Evolutionary conservation across 2,888 invertebrate species (phyloP), one percentile per base, ranked within the genome.

Genomic region (Trachelus troglodyta): DNA sequence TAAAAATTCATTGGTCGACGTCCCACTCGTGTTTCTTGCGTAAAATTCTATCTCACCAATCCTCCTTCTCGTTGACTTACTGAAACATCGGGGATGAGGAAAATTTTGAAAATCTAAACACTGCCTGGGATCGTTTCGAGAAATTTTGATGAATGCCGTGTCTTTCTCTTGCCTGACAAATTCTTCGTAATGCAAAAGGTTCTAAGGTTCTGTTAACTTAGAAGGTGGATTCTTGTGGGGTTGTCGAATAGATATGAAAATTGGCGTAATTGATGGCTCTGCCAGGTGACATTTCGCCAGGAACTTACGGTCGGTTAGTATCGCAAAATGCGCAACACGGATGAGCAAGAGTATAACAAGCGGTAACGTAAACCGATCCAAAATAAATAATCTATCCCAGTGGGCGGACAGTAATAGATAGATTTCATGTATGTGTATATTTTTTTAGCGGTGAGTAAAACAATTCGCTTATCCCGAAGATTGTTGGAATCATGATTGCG

Each of bases 1-100:
- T 76, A 78, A 76, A 76, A 78, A 78, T 76, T 78, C 78, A 78
- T 71, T 76, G 78, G 76, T 78, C 78, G 68, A 31, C 31, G 34
- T 34, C 31, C 71, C 71, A 71, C 71, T 71, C 11, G 34, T 0
- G 12, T 33, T 30, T 69, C 69, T 69, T 30, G 11, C 69, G 11
- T 40, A 12, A 56, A 23, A 56, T 56, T 56, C 9, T 56, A 23
- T 2, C 2, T 56, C 6, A 23, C 23, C 23, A 30, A 71, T 71
- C 9, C 71, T 12, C 71, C 4, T 71, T 33, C 33, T 71, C 31
- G 33, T 71, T 23, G 71, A 30, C 31, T 23, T 23, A 23, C 9
- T 1, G 71, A 34, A 31, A 71, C 6, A 12, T 33, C 12, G 12
- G 71, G 71, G 15, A 71, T 4, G 71, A 71, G 56, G 9, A 56